phyloP scores from a whole-genome alignment of 2,113 vertebrate species.

The Aegithalos caudatus region DNA sequence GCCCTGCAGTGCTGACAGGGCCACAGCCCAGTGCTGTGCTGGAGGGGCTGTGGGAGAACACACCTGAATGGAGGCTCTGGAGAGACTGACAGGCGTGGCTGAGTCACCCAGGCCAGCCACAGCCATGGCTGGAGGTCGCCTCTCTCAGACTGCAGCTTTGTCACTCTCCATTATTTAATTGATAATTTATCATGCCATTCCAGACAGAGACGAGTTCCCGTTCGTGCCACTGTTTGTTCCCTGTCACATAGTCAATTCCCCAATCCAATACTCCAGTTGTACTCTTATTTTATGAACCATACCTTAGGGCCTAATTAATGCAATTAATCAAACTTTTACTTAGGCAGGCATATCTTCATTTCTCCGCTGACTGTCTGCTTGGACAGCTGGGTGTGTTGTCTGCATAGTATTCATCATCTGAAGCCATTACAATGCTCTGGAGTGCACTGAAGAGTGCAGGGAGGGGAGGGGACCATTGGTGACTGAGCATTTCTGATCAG shows the following conservation, averaged over 20 bases:
- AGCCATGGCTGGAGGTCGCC: neutral
- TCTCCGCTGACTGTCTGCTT: slow-evolving; percentile 18
- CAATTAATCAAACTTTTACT: slow-evolving; percentile 75
- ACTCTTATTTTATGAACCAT: slow-evolving; percentile 75
- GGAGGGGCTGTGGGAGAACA: neutral
- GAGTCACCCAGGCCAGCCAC: rapidly evolving
- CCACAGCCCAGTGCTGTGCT: rapidly evolving
- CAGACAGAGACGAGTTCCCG: slow-evolving; percentile 27
- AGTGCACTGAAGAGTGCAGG: neutral
- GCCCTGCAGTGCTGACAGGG: neutral
- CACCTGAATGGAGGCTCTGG: rapidly evolving
- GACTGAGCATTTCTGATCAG: neutral
- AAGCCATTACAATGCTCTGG: slow-evolving; percentile 36
- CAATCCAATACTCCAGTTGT: slow-evolving; percentile 58
- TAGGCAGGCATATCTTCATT: slow-evolving; percentile 63
- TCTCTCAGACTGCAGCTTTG: neutral
- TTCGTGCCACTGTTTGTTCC: slow-evolving; percentile 48
- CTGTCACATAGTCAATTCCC: slow-evolving; percentile 71
- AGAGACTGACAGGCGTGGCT: neutral
- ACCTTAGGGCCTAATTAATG: slow-evolving; percentile 76
- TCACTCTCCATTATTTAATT: slow-evolving; percentile 51
- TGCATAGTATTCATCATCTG: slow-evolving; percentile 51
- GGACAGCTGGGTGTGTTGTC: slow-evolving; percentile 58
- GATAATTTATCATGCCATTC: slow-evolving; percentile 57
- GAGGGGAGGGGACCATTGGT: neutral